Evolutionary conservation across 35 echinoderm and acorn worm species (phyloP).

Genomic region (Anneissia japonica): DNA sequence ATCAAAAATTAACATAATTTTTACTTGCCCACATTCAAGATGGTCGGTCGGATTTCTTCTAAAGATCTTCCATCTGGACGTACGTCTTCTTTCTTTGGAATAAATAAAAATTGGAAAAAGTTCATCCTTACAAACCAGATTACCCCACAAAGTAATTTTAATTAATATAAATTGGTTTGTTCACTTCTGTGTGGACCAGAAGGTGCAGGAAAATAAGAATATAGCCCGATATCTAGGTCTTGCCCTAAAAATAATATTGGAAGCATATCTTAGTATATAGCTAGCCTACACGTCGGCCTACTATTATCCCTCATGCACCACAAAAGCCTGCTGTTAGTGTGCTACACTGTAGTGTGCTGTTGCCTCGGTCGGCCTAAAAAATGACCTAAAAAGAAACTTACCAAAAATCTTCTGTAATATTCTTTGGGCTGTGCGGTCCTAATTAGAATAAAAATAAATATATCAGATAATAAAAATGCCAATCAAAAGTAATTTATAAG

Average conservation of each 20-base stretch:
- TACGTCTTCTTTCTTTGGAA: slow-evolving; percentile 92
- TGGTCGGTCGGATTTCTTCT: slow-evolving; percentile 82
- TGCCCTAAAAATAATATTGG: not conserved
- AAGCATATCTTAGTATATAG: not conserved
- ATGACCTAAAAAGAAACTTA: slow-evolving; percentile 17
- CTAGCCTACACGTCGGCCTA: not conserved
- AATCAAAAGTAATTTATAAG: not conserved
- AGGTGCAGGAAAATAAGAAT: too few species aligned
- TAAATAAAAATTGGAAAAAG: too few species aligned
- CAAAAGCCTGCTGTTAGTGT: not conserved
- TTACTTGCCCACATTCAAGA: slow-evolving; percentile 83
- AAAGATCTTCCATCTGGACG: slow-evolving; percentile 96
- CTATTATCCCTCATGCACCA: not conserved
- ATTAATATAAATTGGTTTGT: too few species aligned
- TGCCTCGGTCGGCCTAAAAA: not conserved
- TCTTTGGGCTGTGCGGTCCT: slow-evolving; percentile 91
- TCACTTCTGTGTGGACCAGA: too few species aligned
- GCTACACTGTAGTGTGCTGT: too few species aligned
- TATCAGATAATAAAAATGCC: not conserved
- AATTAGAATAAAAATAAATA: not conserved
- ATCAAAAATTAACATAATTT: not conserved
- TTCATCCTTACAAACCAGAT: too few species aligned
- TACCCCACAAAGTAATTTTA: too few species aligned
- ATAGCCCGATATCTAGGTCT: too few species aligned
- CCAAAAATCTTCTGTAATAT: slow-evolving; percentile 87